A percentile compares a stretch with the other conserved stretches of the same genome.
Conservation (phyloP, 1,140 invertebrate species). For the Aleiodes sp. region DNA sequence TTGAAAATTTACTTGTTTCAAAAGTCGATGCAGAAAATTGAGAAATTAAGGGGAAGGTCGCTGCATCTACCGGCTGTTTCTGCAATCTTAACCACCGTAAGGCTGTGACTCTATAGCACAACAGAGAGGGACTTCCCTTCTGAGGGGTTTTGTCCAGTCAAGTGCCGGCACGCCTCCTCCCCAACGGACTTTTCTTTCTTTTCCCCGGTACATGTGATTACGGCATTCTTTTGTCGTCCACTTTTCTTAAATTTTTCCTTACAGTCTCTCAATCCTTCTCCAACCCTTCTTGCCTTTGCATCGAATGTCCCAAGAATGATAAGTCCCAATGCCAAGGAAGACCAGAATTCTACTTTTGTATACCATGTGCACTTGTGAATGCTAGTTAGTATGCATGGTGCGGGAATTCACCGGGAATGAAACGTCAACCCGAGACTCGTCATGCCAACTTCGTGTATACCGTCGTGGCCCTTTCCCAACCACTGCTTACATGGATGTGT, state of each 20-base stretch:
- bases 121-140: neutral
- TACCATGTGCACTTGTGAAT: conserved; percentile 39
- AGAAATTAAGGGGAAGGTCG: neutral
- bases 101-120: neutral
- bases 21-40: neutral
- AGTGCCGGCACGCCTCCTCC: conserved; percentile 15
- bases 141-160: conserved; percentile 33
- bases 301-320: conserved; percentile 40
- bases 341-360: conserved; percentile 32
- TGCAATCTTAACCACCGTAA: too few relatives aligned
- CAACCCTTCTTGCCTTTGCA: conserved; percentile 38
- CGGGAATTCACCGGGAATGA: conserved; percentile 65
- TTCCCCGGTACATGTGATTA: conserved; percentile 11
- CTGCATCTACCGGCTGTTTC: conserved; percentile 47
- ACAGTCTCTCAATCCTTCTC: conserved; percentile 19
- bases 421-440: conserved; percentile 66
- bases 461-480: conserved; percentile 3
- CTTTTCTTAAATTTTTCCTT: conserved; percentile 36
- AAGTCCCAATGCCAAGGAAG: neutral
- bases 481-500: neutral
- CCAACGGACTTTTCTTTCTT: neutral
- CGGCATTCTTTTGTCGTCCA: conserved; percentile 28
- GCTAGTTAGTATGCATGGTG: conserved; percentile 67
- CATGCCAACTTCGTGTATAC: conserved; percentile 57
- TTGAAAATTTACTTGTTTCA: neutral